Evolutionary conservation across 1,140 invertebrate genomes (phyloP).

Genomic region (Macrostomum lignano): DNA sequence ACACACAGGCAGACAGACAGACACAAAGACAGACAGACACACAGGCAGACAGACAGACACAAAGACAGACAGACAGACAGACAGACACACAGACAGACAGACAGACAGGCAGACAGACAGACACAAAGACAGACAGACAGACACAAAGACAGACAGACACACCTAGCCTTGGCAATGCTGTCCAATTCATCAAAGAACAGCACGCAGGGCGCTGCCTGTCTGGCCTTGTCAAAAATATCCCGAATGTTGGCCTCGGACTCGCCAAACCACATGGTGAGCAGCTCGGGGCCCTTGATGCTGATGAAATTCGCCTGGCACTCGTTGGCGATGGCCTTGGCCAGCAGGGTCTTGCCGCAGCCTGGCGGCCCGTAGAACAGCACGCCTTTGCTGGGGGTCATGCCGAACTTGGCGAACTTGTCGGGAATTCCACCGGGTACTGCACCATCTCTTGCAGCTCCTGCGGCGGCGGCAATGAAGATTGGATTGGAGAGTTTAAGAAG

Average conservation of each 20-base stretch:
- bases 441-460: slow-evolving; percentile 85
- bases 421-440: slow-evolving; percentile 92
- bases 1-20: no score
- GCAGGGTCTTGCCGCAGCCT: slow-evolving; percentile 66
- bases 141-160: no score
- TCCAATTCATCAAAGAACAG: slow-evolving; percentile 98
- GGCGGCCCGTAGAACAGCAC: slow-evolving; percentile 95
- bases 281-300: slow-evolving; percentile 89
- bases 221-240: slow-evolving; percentile 96
- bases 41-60: no score
- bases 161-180: slow-evolving; percentile 85
- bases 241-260: slow-evolving; percentile 97
- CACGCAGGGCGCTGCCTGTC: slow-evolving; percentile 93
- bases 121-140: no score
- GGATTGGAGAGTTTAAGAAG: no score
- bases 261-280: slow-evolving; percentile 99
- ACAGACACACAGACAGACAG: no score
- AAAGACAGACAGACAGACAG: no score
- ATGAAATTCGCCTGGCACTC: slow-evolving; percentile 99
- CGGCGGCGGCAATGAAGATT: no score
- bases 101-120: no score
- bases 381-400: slow-evolving; percentile 92
- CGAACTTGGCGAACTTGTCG: slow-evolving; percentile 97
- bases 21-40: no score
- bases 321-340: slow-evolving; percentile 97